Evolutionary conservation across 2,888 invertebrate species (phyloP), one percentile per base, ranked within the genome.

Genomic region (Alloplasta piceator): DNA sequence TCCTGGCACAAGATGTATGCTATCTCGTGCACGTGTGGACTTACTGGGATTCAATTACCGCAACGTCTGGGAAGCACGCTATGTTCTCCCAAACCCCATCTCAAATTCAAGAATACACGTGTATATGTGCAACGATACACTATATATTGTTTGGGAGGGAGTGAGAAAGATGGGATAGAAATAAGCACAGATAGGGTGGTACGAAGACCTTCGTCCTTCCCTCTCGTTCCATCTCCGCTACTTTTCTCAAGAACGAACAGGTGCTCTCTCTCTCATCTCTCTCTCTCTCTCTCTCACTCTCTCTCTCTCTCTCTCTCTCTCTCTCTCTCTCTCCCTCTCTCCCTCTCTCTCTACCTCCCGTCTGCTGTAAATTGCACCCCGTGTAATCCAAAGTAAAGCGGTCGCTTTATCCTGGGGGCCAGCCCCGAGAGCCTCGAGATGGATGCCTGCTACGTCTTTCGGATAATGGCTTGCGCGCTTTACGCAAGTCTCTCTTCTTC

Each of bases 351-450:
- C 90, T 90, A n/a, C 89, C 75, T 85, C 86, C 86, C 87, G 91
- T 89, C 91, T 89, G 90, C 88, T 91, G 91, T 92, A 92, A 92
- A 92, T 92, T 91, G 90, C 91, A 83, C 89, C 87, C 84, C 87
- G 89, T 89, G 90, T 92, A 91, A 91, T 91, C 92, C 91, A 90
- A 92, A 90, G 91, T 91, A 92, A 91, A 91, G 90, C 92, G 91
- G 89, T 90, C 91, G 91, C 91, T 91, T 92, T 91, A 92, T 92
- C 91, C 82, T 61, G 48, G 60, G 75, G 68, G 67, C 52, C 70
- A 50, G 70, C 70, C 75, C 89, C 88, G 89, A 88, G 88, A 89
- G 87, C 84, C 86, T 74, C 82, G 90, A 91, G 92, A 91, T 90
- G 91, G 89, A 92, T 92, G 91, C 87, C 86, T 86, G 89, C 89